Percentiles rank a stretch among this genome's conserved stretches.
Conservation (phyloP, 2,888 invertebrate species). For the Mythimna pallens region DNA sequence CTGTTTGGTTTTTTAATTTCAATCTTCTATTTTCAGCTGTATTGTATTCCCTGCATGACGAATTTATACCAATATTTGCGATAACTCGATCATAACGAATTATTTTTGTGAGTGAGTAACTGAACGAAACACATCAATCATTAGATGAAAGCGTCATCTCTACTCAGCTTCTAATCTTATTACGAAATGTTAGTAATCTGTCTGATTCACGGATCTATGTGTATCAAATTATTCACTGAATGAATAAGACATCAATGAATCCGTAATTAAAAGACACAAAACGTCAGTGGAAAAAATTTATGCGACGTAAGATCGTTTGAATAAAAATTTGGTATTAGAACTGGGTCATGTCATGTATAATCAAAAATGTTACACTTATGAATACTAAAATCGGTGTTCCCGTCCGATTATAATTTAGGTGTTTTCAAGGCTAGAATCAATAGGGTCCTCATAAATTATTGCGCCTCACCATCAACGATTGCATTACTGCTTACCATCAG, state of each 20-base stretch:
- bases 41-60: slow-evolving; percentile 45
- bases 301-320: not conserved
- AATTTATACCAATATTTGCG: slow-evolving; percentile 45
- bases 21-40: slow-evolving; percentile 53
- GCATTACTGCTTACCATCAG: too few relatives aligned
- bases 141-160: slow-evolving; percentile 28
- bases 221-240: slow-evolving; percentile 23
- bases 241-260: slow-evolving; percentile 29
- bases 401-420: too few relatives aligned
- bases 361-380: too few relatives aligned
- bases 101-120: slow-evolving; percentile 48
- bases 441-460: too few relatives aligned
- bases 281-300: slow-evolving; percentile 2
- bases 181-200: slow-evolving; percentile 26
- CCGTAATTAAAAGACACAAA: slow-evolving; percentile 31
- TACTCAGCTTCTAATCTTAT: slow-evolving; percentile 27
- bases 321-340: slow-evolving; percentile 24
- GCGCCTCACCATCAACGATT: too few relatives aligned
- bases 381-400: too few relatives aligned
- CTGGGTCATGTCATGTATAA: slow-evolving; percentile 2
- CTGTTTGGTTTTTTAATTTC: slow-evolving; percentile 1
- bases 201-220: slow-evolving; percentile 38
- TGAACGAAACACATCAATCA: slow-evolving; percentile 34
- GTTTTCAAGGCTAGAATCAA: too few relatives aligned
- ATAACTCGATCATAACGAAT: slow-evolving; percentile 33